phyloP scores from a whole-genome alignment of 2,888 invertebrate genomes.

The Dryobotodes eremita region DNA sequence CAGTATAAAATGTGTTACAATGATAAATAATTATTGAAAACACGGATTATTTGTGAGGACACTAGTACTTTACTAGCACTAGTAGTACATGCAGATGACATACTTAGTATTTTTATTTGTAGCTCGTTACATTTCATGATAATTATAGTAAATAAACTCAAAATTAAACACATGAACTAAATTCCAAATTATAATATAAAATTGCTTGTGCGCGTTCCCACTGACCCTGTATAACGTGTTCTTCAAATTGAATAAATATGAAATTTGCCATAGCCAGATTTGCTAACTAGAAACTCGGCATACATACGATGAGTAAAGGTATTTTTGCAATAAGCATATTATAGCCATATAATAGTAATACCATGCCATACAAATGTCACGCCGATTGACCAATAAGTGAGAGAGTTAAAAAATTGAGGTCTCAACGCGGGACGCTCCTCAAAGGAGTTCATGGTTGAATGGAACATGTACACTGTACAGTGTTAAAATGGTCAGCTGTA shows the following conservation, averaged over 20 bases:
- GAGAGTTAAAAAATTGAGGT: slow-evolving; percentile 90
- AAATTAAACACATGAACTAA: slow-evolving; percentile 23
- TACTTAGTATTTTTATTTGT: slow-evolving; percentile 22
- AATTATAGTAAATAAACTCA: slow-evolving; percentile 14
- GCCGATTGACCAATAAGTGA: slow-evolving; percentile 89
- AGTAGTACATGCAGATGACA: slow-evolving; percentile 39
- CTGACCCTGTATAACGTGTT: slow-evolving; percentile 16
- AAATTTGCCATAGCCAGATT: slow-evolving; percentile 34
- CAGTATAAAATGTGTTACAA: slow-evolving; percentile 80
- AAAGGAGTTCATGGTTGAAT: slow-evolving; percentile 90
- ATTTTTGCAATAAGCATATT: slow-evolving; percentile 77
- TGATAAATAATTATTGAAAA: slow-evolving; percentile 77
- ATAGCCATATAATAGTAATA: slow-evolving; percentile 79
- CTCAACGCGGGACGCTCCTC: slow-evolving; percentile 89
- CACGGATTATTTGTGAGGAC: slow-evolving; percentile 66
- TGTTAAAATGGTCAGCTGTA: slow-evolving; percentile 74
- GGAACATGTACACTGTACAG: slow-evolving; percentile 87
- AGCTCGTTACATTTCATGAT: slow-evolving; percentile 9
- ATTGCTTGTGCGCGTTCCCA: slow-evolving; percentile 11
- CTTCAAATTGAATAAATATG: slow-evolving; percentile 28
- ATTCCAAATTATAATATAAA: slow-evolving; percentile 28
- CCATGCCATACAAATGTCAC: slow-evolving; percentile 87
- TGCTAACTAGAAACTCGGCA: slow-evolving; percentile 38
- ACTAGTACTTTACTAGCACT: slow-evolving; percentile 6
- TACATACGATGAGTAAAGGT: slow-evolving; percentile 52